These are phyloP conservation scores for Synergus japonicus DNA, from an alignment of 2,888 invertebrate genomes.

Conservation along the genomic window DNA sequence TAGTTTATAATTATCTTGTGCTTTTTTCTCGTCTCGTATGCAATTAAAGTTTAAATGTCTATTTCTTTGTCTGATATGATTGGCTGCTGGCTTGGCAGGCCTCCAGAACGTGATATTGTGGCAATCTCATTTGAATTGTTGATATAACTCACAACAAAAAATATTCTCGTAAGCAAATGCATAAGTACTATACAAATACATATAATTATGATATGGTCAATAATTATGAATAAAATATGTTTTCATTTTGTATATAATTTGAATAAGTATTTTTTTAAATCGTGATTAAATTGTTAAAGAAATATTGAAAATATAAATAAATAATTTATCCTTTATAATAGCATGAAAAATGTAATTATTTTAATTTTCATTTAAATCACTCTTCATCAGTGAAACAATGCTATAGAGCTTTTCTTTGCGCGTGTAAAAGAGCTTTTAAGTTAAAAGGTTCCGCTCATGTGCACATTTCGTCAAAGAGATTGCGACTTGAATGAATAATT, in stretches of 20 bases:
- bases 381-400: not conserved
- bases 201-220: slow-evolving; percentile 3
- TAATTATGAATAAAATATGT: slow-evolving; percentile 12
- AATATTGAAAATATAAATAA: not conserved
- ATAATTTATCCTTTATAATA: not conserved
- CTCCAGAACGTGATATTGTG: slow-evolving; percentile 76
- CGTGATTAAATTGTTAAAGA: not conserved
- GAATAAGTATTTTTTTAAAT: not conserved
- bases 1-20: slow-evolving; percentile 7
- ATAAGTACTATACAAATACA: slow-evolving; percentile 25
- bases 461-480: slow-evolving; percentile 1
- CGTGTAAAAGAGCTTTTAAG: slow-evolving; percentile 11
- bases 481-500: slow-evolving; percentile 20
- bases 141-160: slow-evolving; percentile 61
- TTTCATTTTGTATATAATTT: not conserved
- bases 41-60: not conserved
- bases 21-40: not conserved
- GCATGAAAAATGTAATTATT: not conserved
- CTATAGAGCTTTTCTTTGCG: slow-evolving; percentile 6
- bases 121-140: slow-evolving; percentile 76
- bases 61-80: slow-evolving; percentile 64
- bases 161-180: slow-evolving; percentile 48
- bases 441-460: slow-evolving; percentile 24
- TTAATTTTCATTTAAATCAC: not conserved
- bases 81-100: slow-evolving; percentile 71